These are phyloP conservation scores for Sardina pilchardus DNA, from an alignment of 2,113 vertebrate genomes.

Conservation along the genomic window DNA sequence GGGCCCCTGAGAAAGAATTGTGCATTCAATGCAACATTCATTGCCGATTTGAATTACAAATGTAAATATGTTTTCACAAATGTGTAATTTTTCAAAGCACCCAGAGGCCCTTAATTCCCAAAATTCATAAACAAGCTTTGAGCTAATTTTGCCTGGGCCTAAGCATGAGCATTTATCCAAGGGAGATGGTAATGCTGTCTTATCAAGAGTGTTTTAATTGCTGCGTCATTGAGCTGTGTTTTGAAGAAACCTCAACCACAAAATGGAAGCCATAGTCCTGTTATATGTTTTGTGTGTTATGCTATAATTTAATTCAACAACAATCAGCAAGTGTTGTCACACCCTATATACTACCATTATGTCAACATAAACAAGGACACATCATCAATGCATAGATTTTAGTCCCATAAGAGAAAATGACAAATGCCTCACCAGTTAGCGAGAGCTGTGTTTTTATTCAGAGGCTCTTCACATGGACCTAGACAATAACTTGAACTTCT, in stretches of 20 bases:
- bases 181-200: conserved; percentile 48
- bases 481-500: too few species aligned
- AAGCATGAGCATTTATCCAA: conserved; percentile 46
- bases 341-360: neutral
- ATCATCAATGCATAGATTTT: too few species aligned
- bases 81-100: conserved; percentile 53
- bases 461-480: neutral
- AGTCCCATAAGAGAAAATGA: too few species aligned
- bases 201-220: conserved; percentile 50
- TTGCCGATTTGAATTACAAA: conserved; percentile 65
- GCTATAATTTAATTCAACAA: neutral
- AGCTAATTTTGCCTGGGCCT: conserved; percentile 52
- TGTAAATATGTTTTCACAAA: conserved; percentile 51
- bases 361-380: too few species aligned
- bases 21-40: conserved; percentile 47
- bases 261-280: neutral
- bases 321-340: neutral
- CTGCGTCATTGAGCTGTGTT: conserved; percentile 46
- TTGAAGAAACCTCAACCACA: too few species aligned
- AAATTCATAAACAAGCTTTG: conserved; percentile 58
- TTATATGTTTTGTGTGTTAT: neutral
- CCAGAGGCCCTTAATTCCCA: conserved; percentile 47
- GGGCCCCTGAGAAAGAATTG: conserved; percentile 38
- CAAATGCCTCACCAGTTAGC: neutral
- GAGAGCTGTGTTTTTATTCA: neutral